These are phyloP conservation scores for Xiphophorus maculatus DNA, from an alignment of 2,113 vertebrate species.

Conservation along the genomic window DNA sequence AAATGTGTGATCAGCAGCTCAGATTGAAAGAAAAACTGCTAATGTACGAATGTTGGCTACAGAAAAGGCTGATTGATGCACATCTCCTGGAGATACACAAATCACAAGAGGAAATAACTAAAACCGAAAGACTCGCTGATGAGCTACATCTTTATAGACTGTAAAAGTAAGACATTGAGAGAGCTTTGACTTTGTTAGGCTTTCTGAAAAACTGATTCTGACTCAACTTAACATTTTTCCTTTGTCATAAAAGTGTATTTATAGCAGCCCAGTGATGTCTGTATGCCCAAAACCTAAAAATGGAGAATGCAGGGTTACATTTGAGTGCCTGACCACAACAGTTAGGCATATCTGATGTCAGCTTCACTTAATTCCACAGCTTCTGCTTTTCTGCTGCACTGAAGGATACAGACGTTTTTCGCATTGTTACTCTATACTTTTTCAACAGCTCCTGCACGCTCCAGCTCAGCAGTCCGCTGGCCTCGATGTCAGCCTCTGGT, in stretches of 20 bases:
- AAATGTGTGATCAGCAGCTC: neutral
- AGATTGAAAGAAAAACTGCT: neutral
- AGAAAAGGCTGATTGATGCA: neutral
- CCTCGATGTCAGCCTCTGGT: slow-evolving; percentile 35
- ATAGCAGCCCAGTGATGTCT: slow-evolving; percentile 36
- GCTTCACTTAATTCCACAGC: slow-evolving; percentile 41
- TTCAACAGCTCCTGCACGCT: slow-evolving; percentile 46
- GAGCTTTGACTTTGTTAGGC: neutral
- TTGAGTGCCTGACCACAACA: slow-evolving; percentile 65
- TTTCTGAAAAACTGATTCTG: slow-evolving; percentile 39
- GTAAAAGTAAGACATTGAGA: slow-evolving; percentile 1
- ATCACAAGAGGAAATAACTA: neutral
- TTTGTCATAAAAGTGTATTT: slow-evolving; percentile 45
- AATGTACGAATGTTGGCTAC: neutral
- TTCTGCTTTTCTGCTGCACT: slow-evolving; percentile 43
- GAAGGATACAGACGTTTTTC: slow-evolving; percentile 39
- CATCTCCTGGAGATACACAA: neutral
- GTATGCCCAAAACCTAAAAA: slow-evolving; percentile 58
- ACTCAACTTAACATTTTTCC: slow-evolving; percentile 26
- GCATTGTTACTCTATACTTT: slow-evolving; percentile 63
- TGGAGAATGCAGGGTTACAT: slow-evolving; percentile 45
- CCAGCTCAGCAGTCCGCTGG: slow-evolving; percentile 30
- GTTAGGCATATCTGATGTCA: slow-evolving; percentile 64
- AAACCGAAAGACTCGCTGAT: neutral
- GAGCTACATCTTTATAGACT: neutral